These are phyloP conservation scores for Sapayoa aenigma DNA, from an alignment of 2,113 vertebrate genomes.

Conservation along the genomic window DNA sequence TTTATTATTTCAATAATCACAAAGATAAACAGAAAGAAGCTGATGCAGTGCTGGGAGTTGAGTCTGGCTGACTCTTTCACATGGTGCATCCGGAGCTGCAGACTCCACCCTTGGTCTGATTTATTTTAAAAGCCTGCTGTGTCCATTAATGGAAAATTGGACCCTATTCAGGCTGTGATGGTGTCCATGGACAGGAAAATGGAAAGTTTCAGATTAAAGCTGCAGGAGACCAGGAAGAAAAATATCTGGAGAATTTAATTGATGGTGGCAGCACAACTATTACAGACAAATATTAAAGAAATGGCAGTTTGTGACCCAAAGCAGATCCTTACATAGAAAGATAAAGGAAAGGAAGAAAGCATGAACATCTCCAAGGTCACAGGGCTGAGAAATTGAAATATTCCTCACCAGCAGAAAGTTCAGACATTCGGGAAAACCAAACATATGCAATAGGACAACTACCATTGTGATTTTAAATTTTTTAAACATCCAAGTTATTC, in stretches of 20 bases:
- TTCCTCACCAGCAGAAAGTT: background rate
- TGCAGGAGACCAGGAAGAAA: slow-evolving; percentile 29
- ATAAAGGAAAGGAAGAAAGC: background rate
- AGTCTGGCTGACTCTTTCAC: background rate
- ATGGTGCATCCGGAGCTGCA: background rate
- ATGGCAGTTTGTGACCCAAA: background rate
- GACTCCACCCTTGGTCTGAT: background rate
- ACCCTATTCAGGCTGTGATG: background rate
- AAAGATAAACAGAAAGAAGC: background rate
- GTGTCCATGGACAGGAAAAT: slow-evolving; percentile 42
- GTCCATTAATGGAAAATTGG: slow-evolving; percentile 44
- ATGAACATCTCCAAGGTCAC: background rate
- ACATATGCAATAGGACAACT: rapidly evolving
- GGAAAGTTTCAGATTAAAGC: slow-evolving; percentile 51
- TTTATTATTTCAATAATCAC: background rate
- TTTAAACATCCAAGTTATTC: background rate
- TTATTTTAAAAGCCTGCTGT: slow-evolving; percentile 43
- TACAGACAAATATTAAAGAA: background rate
- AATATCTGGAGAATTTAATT: slow-evolving; percentile 31
- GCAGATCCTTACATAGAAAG: background rate
- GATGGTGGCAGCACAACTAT: slow-evolving; percentile 7
- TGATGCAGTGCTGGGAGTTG: background rate
- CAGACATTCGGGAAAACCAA: background rate
- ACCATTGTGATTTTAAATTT: background rate
- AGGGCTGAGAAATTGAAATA: background rate